phyloP scores from a whole-genome alignment of 2,113 vertebrate genomes.

The Tonatia bakeri region DNA sequence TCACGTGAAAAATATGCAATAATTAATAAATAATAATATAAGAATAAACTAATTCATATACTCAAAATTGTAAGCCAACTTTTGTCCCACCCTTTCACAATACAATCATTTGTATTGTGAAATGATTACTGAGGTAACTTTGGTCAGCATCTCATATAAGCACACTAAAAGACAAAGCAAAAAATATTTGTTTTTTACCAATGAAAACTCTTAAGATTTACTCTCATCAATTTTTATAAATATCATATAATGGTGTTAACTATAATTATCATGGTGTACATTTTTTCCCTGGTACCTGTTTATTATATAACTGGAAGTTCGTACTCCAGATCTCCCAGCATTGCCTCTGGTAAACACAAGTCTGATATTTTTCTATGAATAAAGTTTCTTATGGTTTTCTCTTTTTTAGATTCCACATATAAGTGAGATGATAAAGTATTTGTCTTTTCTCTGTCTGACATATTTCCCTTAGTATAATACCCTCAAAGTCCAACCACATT shows the following conservation, averaged over 20 bases:
- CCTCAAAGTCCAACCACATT: background rate
- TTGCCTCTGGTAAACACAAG: background rate
- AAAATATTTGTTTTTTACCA: background rate
- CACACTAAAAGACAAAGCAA: background rate
- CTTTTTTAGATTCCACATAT: background rate
- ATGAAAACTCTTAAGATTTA: background rate
- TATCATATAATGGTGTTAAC: no score
- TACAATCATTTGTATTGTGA: background rate
- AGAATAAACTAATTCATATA: background rate
- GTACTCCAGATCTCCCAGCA: background rate
- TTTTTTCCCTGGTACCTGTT: no score
- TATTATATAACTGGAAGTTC: background rate
- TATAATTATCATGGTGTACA: no score
- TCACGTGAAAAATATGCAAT: background rate
- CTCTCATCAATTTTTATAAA: background rate
- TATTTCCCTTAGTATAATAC: background rate
- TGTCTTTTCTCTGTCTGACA: no score
- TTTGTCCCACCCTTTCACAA: background rate
- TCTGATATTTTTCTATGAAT: background rate
- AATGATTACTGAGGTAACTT: background rate
- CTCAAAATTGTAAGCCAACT: background rate
- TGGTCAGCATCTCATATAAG: no score
- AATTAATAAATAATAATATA: background rate
- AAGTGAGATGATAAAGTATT: no score
- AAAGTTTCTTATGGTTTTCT: background rate